These are phyloP conservation scores for Thaleichthys pacificus DNA, from an alignment of 2,797 vertebrate genomes.

Conservation along the genomic window DNA sequence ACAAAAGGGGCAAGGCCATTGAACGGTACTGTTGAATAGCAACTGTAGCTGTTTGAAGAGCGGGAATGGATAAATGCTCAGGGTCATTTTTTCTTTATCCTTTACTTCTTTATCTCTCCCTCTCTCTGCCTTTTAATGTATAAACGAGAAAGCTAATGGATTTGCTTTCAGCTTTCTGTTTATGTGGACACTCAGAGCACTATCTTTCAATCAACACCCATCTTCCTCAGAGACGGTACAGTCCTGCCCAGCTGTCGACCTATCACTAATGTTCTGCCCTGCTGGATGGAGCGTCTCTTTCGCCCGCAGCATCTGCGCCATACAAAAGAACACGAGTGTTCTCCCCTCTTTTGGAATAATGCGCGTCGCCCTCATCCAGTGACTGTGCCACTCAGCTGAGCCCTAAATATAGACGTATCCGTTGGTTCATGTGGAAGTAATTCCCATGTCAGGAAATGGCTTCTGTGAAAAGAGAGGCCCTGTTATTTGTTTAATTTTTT, in stretches of 20 bases:
- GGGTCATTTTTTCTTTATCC: too few relatives aligned
- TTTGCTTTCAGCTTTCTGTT: slow-evolving; percentile 31
- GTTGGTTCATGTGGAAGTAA: slow-evolving; percentile 40
- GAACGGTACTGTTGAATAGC: neutral
- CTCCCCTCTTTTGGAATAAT: slow-evolving; percentile 17
- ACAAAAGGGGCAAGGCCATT: neutral
- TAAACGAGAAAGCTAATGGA: slow-evolving; percentile 30
- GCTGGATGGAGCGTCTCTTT: neutral
- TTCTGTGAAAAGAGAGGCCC: slow-evolving; percentile 33
- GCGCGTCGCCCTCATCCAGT: slow-evolving; percentile 14
- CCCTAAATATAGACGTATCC: slow-evolving; percentile 48
- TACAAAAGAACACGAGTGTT: neutral
- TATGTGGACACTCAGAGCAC: slow-evolving; percentile 6
- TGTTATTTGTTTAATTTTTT: slow-evolving; percentile 14
- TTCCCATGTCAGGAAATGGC: slow-evolving; percentile 40
- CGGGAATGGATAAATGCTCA: too few relatives aligned
- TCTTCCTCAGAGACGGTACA: neutral
- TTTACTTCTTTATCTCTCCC: too few relatives aligned
- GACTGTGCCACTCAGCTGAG: slow-evolving; percentile 26
- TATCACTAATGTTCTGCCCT: neutral
- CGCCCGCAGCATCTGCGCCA: neutral
- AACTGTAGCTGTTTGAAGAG: too few relatives aligned
- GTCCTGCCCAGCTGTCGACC: neutral
- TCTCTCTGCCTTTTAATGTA: slow-evolving; percentile 18
- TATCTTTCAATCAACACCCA: neutral